These are phyloP conservation scores for Bovichtus diacanthus DNA, from an alignment of 2,797 vertebrate genomes.

Conservation along the genomic window DNA sequence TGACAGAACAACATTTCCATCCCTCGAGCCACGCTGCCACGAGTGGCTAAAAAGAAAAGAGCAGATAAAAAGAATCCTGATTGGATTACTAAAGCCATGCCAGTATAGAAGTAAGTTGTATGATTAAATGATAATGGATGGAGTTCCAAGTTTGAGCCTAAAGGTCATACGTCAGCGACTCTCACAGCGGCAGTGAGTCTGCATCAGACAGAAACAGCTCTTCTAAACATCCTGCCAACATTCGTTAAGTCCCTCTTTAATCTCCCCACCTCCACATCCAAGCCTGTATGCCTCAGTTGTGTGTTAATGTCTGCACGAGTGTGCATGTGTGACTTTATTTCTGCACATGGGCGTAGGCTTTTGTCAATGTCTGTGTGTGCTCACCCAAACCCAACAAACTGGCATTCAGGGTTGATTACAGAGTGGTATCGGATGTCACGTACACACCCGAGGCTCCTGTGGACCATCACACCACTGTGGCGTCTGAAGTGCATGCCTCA, in stretches of 20 bases:
- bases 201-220: slow-evolving; percentile 56
- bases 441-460: slow-evolving; percentile 71
- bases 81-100: slow-evolving; percentile 33
- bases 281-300: slow-evolving; percentile 25
- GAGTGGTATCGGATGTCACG: slow-evolving; percentile 62
- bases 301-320: slow-evolving; percentile 29
- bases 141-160: slow-evolving; percentile 28
- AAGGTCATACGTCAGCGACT: slow-evolving; percentile 33
- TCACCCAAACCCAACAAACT: slow-evolving; percentile 65
- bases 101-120: slow-evolving; percentile 7
- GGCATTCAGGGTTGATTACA: slow-evolving; percentile 73
- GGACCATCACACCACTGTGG: slow-evolving; percentile 69
- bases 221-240: slow-evolving; percentile 70
- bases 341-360: slow-evolving; percentile 54
- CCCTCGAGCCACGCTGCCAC: not conserved
- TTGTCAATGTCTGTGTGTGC: slow-evolving; percentile 32
- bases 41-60: not conserved
- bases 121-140: slow-evolving; percentile 51
- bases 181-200: slow-evolving; percentile 36
- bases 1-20: not conserved
- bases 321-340: slow-evolving; percentile 49
- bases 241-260: slow-evolving; percentile 53
- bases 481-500: slow-evolving; percentile 59
- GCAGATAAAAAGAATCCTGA: not conserved
- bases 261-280: slow-evolving; percentile 50